Percentiles rank a stretch among this genome's conserved stretches.
Evolutionary conservation across 2,113 vertebrate genomes (phyloP).

Genomic region (Eptesicus fuscus): DNA sequence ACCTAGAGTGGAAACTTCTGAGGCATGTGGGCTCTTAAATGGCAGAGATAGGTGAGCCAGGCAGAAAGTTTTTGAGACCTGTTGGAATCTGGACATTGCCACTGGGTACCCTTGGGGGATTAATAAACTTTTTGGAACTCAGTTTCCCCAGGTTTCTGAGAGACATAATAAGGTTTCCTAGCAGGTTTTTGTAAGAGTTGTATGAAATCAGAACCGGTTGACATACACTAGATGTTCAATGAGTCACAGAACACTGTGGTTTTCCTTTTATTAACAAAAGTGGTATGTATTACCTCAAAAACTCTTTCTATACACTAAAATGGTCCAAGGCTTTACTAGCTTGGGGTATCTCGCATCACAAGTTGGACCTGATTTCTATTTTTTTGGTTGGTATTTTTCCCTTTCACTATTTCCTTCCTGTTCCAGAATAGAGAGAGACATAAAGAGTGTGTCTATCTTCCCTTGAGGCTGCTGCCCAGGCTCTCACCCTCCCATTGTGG

Average conservation of each 20-base stretch:
- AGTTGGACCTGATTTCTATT: not conserved
- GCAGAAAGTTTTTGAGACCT: not conserved
- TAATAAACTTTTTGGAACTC: not conserved
- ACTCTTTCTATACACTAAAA: not conserved
- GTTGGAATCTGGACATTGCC: not conserved
- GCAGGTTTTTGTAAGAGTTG: not conserved
- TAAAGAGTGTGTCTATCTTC: rapidly evolving
- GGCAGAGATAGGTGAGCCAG: not conserved
- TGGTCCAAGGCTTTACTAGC: not conserved
- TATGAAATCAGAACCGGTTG: not conserved
- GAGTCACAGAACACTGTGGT: not conserved
- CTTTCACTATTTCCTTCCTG: not conserved
- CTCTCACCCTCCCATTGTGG: rapidly evolving
- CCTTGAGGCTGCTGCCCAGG: rapidly evolving
- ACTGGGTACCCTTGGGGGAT: no score
- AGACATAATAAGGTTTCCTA: not conserved
- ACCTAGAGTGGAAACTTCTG: not conserved
- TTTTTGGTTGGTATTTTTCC: not conserved
- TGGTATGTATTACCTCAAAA: not conserved
- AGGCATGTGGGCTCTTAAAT: not conserved
- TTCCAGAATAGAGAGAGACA: not conserved
- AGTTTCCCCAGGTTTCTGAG: not conserved
- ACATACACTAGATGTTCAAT: not conserved
- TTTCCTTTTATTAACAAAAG: not conserved
- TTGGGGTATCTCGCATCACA: not conserved